Conservation (phyloP, 2,888 invertebrate genomes). For the Pseudococcus longispinus region DNA sequence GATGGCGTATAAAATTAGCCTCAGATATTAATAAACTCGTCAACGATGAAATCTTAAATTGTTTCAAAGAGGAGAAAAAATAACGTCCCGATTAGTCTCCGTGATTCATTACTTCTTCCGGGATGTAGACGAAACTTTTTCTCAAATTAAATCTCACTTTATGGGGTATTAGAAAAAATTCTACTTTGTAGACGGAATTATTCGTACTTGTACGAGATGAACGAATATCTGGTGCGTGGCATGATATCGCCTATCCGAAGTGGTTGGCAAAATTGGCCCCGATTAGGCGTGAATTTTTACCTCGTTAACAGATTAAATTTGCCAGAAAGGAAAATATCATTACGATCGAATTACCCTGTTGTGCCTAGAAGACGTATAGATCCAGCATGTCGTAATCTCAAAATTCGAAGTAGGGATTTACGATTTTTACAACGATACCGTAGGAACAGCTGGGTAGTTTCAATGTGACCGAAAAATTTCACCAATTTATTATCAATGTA, state of each 20-base stretch:
- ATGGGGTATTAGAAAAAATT: not conserved
- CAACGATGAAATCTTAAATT: constrained; percentile 3
- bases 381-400: not conserved
- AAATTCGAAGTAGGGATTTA: not conserved
- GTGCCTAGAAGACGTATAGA: not conserved
- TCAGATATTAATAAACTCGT: constrained; percentile 7
- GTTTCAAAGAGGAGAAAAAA: not conserved
- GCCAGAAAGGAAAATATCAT: not conserved
- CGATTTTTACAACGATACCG: not conserved
- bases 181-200: not conserved
- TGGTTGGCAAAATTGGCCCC: not conserved
- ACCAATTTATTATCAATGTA: not conserved
- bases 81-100: not conserved
- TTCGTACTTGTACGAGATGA: not conserved
- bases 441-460: not conserved
- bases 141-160: constrained; percentile 12
- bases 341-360: too few relatives aligned
- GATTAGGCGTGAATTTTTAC: constrained; percentile 11
- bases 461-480: not conserved
- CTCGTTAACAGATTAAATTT: not conserved
- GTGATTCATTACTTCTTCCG: constrained; percentile 39
- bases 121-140: constrained; percentile 35
- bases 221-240: not conserved
- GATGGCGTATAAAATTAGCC: constrained; percentile 41
- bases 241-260: not conserved